These are phyloP conservation scores for Eupeodes luniger DNA, from an alignment of 2,888 invertebrate genomes.

Conservation along the genomic window DNA sequence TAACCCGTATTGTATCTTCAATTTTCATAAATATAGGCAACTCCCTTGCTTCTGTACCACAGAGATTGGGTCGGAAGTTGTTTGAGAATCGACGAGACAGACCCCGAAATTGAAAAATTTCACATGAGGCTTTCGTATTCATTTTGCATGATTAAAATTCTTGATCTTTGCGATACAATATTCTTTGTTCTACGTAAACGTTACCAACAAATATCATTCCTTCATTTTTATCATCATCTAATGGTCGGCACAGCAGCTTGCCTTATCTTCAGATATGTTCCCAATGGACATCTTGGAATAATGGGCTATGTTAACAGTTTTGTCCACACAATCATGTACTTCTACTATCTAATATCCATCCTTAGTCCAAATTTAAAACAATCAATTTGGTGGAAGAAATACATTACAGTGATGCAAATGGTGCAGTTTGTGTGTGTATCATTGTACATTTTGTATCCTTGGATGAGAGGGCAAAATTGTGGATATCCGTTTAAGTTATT, in stretches of 20 bases:
- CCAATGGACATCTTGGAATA: slow-evolving; percentile 88
- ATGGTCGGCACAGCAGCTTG: slow-evolving; percentile 88
- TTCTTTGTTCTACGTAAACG: slow-evolving; percentile 90
- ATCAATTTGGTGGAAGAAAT: slow-evolving; percentile 92
- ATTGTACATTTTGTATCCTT: slow-evolving; percentile 85
- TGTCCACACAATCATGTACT: slow-evolving; percentile 93
- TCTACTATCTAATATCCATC: slow-evolving; percentile 91
- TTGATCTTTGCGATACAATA: slow-evolving; percentile 88
- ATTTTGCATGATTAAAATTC: slow-evolving; percentile 86
- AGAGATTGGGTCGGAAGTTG: slow-evolving; percentile 14
- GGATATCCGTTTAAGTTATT: slow-evolving; percentile 86
- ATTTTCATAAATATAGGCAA: slow-evolving; percentile 1
- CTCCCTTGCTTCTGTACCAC: not conserved
- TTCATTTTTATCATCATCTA: slow-evolving; percentile 90
- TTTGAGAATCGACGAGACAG: not conserved
- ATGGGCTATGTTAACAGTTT: slow-evolving; percentile 89
- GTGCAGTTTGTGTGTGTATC: slow-evolving; percentile 88
- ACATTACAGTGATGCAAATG: slow-evolving; percentile 92
- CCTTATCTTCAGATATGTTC: slow-evolving; percentile 86
- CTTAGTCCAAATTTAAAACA: slow-evolving; percentile 88
- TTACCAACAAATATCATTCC: slow-evolving; percentile 87
- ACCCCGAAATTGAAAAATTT: not conserved
- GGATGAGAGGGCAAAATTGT: slow-evolving; percentile 85
- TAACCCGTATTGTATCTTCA: not conserved
- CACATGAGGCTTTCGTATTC: slow-evolving; percentile 84